Percentiles rank a stretch among this genome's conserved stretches.
These are phyloP conservation scores for Phortica variegata DNA, from an alignment of 1,140 invertebrate species.

Conservation along the genomic window DNA sequence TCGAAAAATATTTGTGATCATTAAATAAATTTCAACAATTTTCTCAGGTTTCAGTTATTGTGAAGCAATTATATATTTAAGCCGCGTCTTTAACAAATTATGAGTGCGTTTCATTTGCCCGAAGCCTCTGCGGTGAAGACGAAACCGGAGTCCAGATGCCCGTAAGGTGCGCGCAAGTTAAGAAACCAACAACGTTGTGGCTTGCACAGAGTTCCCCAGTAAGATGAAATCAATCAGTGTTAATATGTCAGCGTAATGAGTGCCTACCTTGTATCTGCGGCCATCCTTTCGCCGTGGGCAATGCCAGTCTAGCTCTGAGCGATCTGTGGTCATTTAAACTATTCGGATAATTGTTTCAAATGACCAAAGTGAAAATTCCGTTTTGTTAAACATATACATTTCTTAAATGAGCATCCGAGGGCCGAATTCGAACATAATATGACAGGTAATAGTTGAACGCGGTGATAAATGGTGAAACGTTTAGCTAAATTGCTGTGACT, in stretches of 20 bases:
- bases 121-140: too few relatives aligned
- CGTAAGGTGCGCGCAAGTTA: constrained; percentile 5
- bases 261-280: constrained; percentile 24
- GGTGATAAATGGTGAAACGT: constrained; percentile 46
- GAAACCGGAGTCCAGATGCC: constrained; percentile 13
- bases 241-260: constrained; percentile 51
- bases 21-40: constrained; percentile 50
- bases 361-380: constrained; percentile 44
- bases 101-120: constrained; percentile 29
- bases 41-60: constrained; percentile 47
- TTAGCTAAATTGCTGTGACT: constrained; percentile 23
- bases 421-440: constrained; percentile 51
- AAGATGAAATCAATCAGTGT: constrained; percentile 53
- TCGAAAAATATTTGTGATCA: too few relatives aligned
- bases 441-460: constrained; percentile 50
- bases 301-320: constrained; percentile 14
- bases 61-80: constrained; percentile 38
- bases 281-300: constrained; percentile 7
- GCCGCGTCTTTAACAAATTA: constrained; percentile 30
- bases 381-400: constrained; percentile 40
- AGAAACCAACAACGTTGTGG: constrained; percentile 36
- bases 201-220: constrained; percentile 16
- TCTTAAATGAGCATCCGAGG: constrained; percentile 9
- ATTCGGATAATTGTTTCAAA: constrained; percentile 55
- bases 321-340: constrained; percentile 38